A percentile compares a stretch with the other conserved stretches of the same genome.
These are phyloP conservation scores for Thereuonema tuberculata DNA, from an alignment of 1,140 invertebrate species.

Conservation along the genomic window DNA sequence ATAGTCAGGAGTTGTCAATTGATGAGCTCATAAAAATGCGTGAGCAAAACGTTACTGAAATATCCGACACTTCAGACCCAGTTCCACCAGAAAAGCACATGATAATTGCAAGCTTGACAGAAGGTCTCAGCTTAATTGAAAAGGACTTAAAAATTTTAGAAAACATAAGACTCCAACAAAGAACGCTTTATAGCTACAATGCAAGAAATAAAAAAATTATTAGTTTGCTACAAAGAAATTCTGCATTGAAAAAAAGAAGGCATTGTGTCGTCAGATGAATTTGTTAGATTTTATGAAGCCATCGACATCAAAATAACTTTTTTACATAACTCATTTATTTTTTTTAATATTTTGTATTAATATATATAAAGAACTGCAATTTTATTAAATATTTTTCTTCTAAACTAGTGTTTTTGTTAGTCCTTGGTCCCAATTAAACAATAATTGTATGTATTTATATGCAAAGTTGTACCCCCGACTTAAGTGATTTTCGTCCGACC, in stretches of 20 bases:
- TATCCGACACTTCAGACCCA: neutral
- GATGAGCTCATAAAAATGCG: too few relatives aligned
- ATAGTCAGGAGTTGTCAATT: neutral
- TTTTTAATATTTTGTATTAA: neutral
- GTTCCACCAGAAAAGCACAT: slow-evolving; percentile 5
- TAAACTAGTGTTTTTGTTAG: too few relatives aligned
- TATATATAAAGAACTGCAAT: too few relatives aligned
- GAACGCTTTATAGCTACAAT: neutral
- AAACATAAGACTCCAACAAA: neutral
- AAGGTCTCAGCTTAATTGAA: neutral
- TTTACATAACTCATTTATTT: neutral
- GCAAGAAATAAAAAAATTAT: neutral
- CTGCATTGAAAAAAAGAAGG: neutral
- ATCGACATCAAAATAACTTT: neutral
- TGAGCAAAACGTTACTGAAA: too few relatives aligned
- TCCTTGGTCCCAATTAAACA: too few relatives aligned
- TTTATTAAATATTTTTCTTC: too few relatives aligned
- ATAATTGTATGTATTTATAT: too few relatives aligned
- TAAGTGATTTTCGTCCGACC: too few relatives aligned
- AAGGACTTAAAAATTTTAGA: neutral
- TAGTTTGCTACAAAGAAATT: neutral
- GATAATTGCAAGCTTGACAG: slow-evolving; percentile 2
- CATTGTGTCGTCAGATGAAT: neutral
- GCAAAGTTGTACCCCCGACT: too few relatives aligned
- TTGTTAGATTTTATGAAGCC: neutral